Evolutionary conservation across 2,888 invertebrate species (phyloP).

Genomic region (Papilio elwesi): DNA sequence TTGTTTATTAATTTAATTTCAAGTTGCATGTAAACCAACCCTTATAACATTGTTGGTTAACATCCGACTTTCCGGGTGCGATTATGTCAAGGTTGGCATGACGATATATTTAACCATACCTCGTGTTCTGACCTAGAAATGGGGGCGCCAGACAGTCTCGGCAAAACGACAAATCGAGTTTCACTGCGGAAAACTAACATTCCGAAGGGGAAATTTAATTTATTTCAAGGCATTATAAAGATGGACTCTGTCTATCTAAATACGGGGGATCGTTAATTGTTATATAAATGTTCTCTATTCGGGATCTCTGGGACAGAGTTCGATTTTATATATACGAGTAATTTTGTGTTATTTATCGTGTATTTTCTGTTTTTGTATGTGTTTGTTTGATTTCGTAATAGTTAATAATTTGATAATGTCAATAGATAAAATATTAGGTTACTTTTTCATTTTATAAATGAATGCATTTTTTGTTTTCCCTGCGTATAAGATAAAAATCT

Average conservation of each 20-base stretch:
- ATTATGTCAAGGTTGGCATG: slow-evolving; percentile 26
- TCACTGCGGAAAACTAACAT: slow-evolving; percentile 3
- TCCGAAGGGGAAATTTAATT: neutral
- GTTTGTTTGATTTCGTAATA: neutral
- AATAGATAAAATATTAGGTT: too few species aligned
- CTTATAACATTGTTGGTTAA: slow-evolving; percentile 8
- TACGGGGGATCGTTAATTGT: too few species aligned
- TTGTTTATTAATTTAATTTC: neutral
- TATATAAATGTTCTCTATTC: too few species aligned
- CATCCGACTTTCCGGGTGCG: neutral
- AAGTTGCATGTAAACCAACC: neutral
- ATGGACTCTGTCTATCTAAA: neutral
- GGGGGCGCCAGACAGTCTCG: slow-evolving; percentile 29
- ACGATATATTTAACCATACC: slow-evolving; percentile 7
- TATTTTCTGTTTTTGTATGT: neutral
- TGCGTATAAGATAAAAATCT: too few species aligned
- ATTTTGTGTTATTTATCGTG: too few species aligned
- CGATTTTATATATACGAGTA: too few species aligned
- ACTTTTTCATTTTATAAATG: too few species aligned
- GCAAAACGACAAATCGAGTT: slow-evolving; percentile 15
- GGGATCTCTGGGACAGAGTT: too few species aligned
- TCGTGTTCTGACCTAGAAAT: slow-evolving; percentile 20
- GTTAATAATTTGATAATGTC: too few species aligned
- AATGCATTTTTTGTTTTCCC: too few species aligned
- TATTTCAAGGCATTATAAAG: neutral